Base-by-base conservation (phyloP, 1,140 invertebrate genomes). In the Heliconius congener region DNA sequence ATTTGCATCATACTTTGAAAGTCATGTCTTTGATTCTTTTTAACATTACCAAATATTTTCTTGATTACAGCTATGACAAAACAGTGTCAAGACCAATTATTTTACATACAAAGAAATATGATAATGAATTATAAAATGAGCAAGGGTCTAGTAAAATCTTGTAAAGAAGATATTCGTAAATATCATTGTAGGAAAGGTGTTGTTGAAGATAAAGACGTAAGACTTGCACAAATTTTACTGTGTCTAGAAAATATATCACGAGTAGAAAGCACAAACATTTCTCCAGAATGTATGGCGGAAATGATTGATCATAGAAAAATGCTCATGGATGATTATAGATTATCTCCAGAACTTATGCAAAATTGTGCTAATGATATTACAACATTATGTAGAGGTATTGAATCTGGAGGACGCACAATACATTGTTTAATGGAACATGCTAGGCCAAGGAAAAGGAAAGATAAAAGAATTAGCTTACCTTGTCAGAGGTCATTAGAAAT, bases 361-460 rank as follows among this genome's bases (percentile, higher is more conserved):
- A 96, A 96, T 52, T 99, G 99, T 95, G 96, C 97, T 3, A 96
- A 97, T 83, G 99, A 99, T 90, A 98, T 99, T 79, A 95, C 95
- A 42, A 96, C 91, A 30, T 97, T 97, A 88, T 98, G 97, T 89
- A 96, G 95, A 82, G 95, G 96, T 9, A 92, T 98, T 74, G 97
- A 98, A 91, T 91, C 96, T 76, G 97, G 97, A 39, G 98, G 98
- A 0, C 97, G 97, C 88, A 99, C 98, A 0, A 97, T 99, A 82
- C 99, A 99, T 93, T 99, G 99, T 92, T 94, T 99, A 70, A 99
- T 99, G 98, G 97, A 98, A 74, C 97, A 98, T 94, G 97, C 98
- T 5, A 96, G 96, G 83, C 94, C 95, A 39, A 96, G 96, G 79
- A 96, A 95, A 76, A 94, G 95, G 60, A 95, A 95, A 81, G 93